Evolutionary conservation across 2,113 vertebrate genomes (phyloP), one percentile per base, ranked within the genome.

Genomic region (Tragelaphus strepsiceros): DNA sequence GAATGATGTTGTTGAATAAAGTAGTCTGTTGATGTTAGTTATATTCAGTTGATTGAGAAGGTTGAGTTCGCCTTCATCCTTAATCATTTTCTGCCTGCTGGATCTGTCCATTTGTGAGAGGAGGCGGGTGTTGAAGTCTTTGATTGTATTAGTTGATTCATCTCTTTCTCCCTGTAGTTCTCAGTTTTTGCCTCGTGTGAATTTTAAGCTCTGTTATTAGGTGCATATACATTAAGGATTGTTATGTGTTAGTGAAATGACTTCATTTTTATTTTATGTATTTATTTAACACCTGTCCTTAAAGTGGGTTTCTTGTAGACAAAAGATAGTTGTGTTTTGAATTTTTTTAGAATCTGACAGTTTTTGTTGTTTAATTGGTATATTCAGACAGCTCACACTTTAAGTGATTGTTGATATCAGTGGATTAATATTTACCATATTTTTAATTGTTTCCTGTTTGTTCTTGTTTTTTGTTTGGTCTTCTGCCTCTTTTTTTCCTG

Each of bases 401-500:
- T 17, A 39, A 58, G 82, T 58, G n/a, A 39, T 39, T 28, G 24
- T 58, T 84, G 22, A 28, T 58, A 84, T 39, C 35, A 15, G 24
- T 58, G 54, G n/a, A 39, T 58, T 84, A 58, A 28, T 58, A 28
- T 26, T 39, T 58, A 17, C 82, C 22, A 5, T 84, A 28, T 84
- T 39, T 84, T 22, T 84, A 84, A 26, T 16, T 26, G 30, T 82
- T 82, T 77, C 39, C 35, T 77, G 22, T 77, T 77, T 43, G 35
- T 43, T 77, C 35, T 77, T 77, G 39, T 15, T 77, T 22, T 77
- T 43, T 77, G 3, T 77, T 43, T 77, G 22, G 12, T 77, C 71
- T 43, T 77, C 71, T 22, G 43, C 71, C 6, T 39, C 24, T 43
- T 74, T 74, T 26, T 43, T 7, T 2, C 0, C 39, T 0, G 2